A percentile compares a stretch with the other conserved stretches of the same genome.
Evolutionary conservation across 2,888 invertebrate genomes (phyloP).

Genomic region (Herminia tarsipennalis): DNA sequence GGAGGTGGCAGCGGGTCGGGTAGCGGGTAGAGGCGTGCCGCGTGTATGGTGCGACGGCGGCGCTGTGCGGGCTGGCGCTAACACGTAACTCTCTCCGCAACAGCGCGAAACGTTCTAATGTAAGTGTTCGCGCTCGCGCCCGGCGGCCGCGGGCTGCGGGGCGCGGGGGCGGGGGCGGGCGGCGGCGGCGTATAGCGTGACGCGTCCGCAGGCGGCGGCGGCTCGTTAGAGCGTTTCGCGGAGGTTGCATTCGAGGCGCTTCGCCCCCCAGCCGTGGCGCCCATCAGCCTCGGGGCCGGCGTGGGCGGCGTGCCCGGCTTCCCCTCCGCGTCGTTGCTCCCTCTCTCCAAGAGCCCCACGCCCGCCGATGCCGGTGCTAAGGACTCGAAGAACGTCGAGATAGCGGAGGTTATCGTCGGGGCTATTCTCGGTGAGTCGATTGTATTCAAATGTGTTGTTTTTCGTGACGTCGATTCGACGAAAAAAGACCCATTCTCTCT

Average conservation of each 20-base stretch:
- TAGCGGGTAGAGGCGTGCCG: background rate
- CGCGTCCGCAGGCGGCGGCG: slow-evolving; percentile 66
- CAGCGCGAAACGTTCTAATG: slow-evolving; percentile 81
- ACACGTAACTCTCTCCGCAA: slow-evolving; percentile 58
- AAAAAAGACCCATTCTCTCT: too few species aligned
- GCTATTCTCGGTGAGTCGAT: slow-evolving; percentile 93
- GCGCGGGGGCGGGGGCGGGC: slow-evolving; percentile 14
- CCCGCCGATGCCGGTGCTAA: slow-evolving; percentile 91
- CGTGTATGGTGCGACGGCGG: slow-evolving; percentile 22
- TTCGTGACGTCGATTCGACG: too few species aligned
- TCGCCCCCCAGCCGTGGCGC: slow-evolving; percentile 89
- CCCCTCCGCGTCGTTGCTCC: slow-evolving; percentile 90
- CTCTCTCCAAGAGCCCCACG: slow-evolving; percentile 92
- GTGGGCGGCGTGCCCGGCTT: slow-evolving; percentile 84
- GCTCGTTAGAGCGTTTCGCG: slow-evolving; percentile 88
- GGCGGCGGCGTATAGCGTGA: slow-evolving; percentile 31
- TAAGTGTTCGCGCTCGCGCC: slow-evolving; percentile 43
- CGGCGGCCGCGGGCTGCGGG: slow-evolving; percentile 12
- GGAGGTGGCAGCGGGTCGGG: too few species aligned
- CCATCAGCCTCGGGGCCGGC: slow-evolving; percentile 91
- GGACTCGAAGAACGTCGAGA: slow-evolving; percentile 96
- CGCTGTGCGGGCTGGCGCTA: slow-evolving; percentile 48
- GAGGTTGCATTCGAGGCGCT: slow-evolving; percentile 91
- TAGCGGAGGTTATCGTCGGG: slow-evolving; percentile 98
- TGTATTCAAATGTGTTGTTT: background rate